Evolutionary conservation across 2,888 invertebrate genomes (phyloP).

Genomic region (Calameuta filiformis): DNA sequence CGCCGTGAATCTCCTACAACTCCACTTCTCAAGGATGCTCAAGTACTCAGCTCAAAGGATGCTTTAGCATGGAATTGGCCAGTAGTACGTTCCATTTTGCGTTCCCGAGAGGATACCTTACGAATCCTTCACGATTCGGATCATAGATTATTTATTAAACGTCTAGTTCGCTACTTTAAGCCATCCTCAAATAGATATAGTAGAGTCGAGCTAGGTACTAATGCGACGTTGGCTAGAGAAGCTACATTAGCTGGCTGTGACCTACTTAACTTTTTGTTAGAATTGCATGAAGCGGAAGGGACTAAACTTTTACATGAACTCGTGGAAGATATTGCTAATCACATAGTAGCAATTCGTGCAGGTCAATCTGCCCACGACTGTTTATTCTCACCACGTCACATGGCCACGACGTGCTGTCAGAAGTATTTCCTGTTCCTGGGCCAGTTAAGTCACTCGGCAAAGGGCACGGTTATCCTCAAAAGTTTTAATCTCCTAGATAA

Average conservation of each 20-base stretch:
- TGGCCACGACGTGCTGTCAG: constrained; percentile 90
- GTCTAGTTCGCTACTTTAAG: constrained; percentile 85
- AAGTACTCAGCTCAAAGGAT: constrained; percentile 83
- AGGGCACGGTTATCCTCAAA: constrained; percentile 78
- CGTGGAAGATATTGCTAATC: constrained; percentile 81
- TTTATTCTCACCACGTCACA: constrained; percentile 87
- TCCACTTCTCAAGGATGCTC: constrained; percentile 76
- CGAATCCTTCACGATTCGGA: constrained; percentile 75
- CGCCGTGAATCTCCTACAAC: constrained; percentile 56
- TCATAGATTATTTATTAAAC: constrained; percentile 76
- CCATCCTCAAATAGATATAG: constrained; percentile 91
- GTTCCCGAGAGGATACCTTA: constrained; percentile 69
- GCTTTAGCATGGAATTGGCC: constrained; percentile 93
- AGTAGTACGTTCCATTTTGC: constrained; percentile 73
- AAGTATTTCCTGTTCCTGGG: constrained; percentile 96
- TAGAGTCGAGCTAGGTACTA: constrained; percentile 79
- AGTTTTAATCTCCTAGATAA: constrained; percentile 62
- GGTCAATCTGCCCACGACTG: constrained; percentile 86
- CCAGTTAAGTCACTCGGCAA: constrained; percentile 79
- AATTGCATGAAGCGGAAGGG: constrained; percentile 77
- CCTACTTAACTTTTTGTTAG: constrained; percentile 79
- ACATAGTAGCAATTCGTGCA: constrained; percentile 78
- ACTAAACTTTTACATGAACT: constrained; percentile 80
- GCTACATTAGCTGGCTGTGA: constrained; percentile 78
- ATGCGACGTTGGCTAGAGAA: constrained; percentile 67